These are phyloP conservation scores for Nysson spinosus DNA, from an alignment of 2,888 invertebrate genomes.

Conservation along the genomic window DNA sequence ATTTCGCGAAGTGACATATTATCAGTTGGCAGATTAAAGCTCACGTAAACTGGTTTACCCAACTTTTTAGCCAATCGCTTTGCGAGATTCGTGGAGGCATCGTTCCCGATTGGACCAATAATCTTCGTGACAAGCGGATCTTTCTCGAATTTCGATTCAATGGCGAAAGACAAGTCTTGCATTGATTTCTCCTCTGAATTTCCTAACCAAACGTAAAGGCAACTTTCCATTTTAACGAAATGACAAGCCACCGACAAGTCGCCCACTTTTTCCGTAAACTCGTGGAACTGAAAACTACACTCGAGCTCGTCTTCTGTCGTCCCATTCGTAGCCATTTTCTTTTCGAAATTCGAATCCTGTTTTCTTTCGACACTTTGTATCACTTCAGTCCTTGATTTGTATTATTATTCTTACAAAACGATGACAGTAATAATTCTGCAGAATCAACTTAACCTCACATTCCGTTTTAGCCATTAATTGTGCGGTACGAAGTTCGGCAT, in stretches of 20 bases:
- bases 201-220: constrained; percentile 76
- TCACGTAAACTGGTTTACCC: constrained; percentile 74
- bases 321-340: too few species aligned
- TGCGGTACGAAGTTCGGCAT: too few species aligned
- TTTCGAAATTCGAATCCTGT: too few species aligned
- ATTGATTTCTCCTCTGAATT: constrained; percentile 61
- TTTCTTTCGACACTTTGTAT: too few species aligned
- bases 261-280: constrained; percentile 63
- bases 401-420: too few species aligned
- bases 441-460: too few species aligned
- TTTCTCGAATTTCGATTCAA: constrained; percentile 64
- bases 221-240: constrained; percentile 73
- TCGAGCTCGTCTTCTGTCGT: too few species aligned
- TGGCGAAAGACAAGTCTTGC: constrained; percentile 72
- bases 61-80: constrained; percentile 72
- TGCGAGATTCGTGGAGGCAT: constrained; percentile 70
- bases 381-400: too few species aligned
- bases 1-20: constrained; percentile 64
- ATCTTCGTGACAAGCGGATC: constrained; percentile 72
- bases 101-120: constrained; percentile 69
- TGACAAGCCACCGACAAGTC: constrained; percentile 68
- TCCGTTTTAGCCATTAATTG: too few species aligned
- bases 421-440: too few species aligned
- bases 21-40: constrained; percentile 72
- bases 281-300: constrained; percentile 67